phyloP scores from a whole-genome alignment of 2,113 vertebrate genomes.

The Leuciscus idus region DNA sequence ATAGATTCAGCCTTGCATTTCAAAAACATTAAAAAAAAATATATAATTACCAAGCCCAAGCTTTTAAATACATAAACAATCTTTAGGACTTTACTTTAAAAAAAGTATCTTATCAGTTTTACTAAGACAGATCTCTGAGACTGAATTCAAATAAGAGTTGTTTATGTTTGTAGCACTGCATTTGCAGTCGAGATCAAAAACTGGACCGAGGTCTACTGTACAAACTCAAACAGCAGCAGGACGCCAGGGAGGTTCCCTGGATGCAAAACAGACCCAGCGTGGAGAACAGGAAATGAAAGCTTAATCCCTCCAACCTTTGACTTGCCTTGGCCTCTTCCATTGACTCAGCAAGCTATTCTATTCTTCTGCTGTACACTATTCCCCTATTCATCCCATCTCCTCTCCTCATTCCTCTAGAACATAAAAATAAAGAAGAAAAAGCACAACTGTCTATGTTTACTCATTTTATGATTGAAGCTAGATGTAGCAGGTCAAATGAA shows the following conservation, averaged over 20 bases:
- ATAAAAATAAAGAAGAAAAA: slow-evolving; percentile 3
- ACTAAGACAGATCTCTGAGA: not conserved
- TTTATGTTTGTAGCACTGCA: not conserved
- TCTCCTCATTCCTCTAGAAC: slow-evolving; percentile 34
- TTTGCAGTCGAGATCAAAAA: not conserved
- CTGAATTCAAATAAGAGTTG: not conserved
- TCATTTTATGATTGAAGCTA: slow-evolving; percentile 3
- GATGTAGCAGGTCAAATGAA: slow-evolving; percentile 8
- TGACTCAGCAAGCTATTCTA: slow-evolving; percentile 24
- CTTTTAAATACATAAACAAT: not conserved
- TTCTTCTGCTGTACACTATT: not conserved
- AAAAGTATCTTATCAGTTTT: not conserved
- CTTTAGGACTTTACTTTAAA: not conserved
- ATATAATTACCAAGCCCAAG: too few relatives aligned
- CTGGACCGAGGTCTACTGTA: slow-evolving; percentile 13
- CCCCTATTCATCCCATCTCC: slow-evolving; percentile 35
- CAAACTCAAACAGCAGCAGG: slow-evolving; percentile 29
- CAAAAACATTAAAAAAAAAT: not conserved
- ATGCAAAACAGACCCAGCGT: slow-evolving; percentile 37
- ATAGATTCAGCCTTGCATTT: not conserved
- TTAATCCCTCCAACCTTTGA: slow-evolving; percentile 44
- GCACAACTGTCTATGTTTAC: slow-evolving; percentile 30
- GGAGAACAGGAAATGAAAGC: slow-evolving; percentile 43
- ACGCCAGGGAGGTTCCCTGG: slow-evolving; percentile 3
- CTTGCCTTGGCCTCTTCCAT: slow-evolving; percentile 34